These are phyloP conservation scores for Branchellion lobata DNA, from an alignment of 2,888 invertebrate genomes.

Conservation along the genomic window DNA sequence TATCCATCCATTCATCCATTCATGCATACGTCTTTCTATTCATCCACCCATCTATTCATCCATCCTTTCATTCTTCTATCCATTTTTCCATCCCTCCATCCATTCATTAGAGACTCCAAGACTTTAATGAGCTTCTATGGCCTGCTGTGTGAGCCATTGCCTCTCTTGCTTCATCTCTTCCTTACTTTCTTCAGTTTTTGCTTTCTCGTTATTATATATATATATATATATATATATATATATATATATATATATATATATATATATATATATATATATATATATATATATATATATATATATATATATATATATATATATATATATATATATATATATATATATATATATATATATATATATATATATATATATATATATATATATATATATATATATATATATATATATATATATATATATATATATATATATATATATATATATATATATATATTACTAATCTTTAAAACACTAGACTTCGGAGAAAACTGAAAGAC, in stretches of 20 bases:
- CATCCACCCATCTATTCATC: background rate
- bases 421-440: conserved; percentile 18
- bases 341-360: no score
- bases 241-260: conserved; percentile 28
- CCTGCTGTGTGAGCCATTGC: no score
- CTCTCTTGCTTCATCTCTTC: background rate
- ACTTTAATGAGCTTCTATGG: no score
- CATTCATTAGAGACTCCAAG: background rate
- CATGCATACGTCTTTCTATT: background rate
- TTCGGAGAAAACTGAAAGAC: background rate
- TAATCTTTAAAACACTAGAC: background rate
- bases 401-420: conserved; percentile 15
- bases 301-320: conserved; percentile 18
- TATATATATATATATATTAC: conserved; percentile 9
- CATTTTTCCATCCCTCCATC: background rate
- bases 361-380: conserved; percentile 10
- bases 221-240: conserved; percentile 14
- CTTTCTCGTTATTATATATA: conserved; percentile 3
- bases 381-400: background rate
- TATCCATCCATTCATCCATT: background rate
- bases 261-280: conserved; percentile 36
- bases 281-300: conserved; percentile 28
- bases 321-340: no score
- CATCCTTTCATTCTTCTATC: background rate
- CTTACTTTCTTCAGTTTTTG: no score